A percentile compares a stretch with the other conserved stretches of the same genome.
These are phyloP conservation scores for Bruchidius siliquastri DNA, from an alignment of 2,888 invertebrate genomes.

Conservation along the genomic window DNA sequence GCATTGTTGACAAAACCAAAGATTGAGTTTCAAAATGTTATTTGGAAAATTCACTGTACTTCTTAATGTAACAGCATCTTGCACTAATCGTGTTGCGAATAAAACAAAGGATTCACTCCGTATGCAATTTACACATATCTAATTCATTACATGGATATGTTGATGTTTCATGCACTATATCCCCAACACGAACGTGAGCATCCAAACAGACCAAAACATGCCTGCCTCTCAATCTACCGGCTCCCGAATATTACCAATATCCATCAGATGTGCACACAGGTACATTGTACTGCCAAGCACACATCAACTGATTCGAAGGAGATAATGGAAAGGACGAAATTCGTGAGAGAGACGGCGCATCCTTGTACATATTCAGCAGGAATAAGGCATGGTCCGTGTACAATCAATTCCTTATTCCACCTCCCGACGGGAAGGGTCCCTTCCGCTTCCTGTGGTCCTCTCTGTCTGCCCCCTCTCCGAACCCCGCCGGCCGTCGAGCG, in stretches of 20 bases:
- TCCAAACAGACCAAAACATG: not conserved
- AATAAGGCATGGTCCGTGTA: constrained; percentile 37
- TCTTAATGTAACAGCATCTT: no score
- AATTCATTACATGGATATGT: not conserved
- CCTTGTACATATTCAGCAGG: constrained; percentile 42
- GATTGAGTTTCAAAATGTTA: no score
- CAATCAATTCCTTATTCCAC: constrained; percentile 45
- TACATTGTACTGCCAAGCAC: constrained; percentile 17
- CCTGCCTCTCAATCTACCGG: not conserved
- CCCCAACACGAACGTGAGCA: not conserved
- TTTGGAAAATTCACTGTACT: no score
- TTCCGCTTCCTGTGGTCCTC: constrained; percentile 37
- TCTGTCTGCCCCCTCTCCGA: constrained; percentile 21
- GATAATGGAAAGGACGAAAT: constrained; percentile 14
- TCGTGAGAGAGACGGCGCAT: constrained; percentile 26
- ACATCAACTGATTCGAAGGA: constrained; percentile 21
- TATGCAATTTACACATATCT: not conserved
- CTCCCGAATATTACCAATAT: not conserved
- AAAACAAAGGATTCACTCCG: no score
- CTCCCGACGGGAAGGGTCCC: constrained; percentile 29
- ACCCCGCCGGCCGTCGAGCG: constrained; percentile 10
- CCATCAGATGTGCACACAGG: constrained; percentile 1
- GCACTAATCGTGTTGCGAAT: no score
- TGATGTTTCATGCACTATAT: not conserved
- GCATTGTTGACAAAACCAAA: no score